A percentile compares a stretch with the other conserved stretches of the same genome.
phyloP scores from a whole-genome alignment of 2,797 vertebrate genomes.

The Vespertilio murinus region DNA sequence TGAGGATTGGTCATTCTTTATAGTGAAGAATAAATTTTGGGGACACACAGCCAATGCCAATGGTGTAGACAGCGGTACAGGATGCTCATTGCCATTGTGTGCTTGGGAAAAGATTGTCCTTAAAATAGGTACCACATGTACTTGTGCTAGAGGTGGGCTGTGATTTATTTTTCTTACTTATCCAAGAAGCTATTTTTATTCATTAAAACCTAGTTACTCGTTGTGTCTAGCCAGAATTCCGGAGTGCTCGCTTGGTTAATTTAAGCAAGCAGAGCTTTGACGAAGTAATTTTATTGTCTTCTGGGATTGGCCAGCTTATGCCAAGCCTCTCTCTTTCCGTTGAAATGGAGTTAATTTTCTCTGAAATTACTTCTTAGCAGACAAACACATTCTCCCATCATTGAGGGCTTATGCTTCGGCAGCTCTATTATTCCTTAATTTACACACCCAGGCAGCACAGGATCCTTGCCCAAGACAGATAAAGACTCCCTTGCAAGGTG shows the following conservation, averaged over 20 bases:
- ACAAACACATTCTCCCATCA: slow-evolving; percentile 89
- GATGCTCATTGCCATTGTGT: fast-evolving
- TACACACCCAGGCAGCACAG: slow-evolving; percentile 81
- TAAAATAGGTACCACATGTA: not conserved
- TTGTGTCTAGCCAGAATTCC: slow-evolving; percentile 85
- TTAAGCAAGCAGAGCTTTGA: slow-evolving; percentile 88
- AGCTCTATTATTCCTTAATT: slow-evolving; percentile 88
- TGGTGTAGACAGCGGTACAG: fast-evolving
- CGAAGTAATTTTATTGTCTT: slow-evolving; percentile 88
- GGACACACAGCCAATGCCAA: not conserved
- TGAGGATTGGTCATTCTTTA: not conserved
- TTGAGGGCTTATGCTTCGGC: slow-evolving; percentile 84
- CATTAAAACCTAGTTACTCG: slow-evolving; percentile 86
- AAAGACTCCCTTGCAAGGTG: slow-evolving; percentile 76
- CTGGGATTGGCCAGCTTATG: slow-evolving; percentile 87
- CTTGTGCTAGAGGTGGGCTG: slow-evolving; percentile 52
- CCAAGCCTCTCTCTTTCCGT: slow-evolving; percentile 86
- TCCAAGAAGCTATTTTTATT: slow-evolving; percentile 86
- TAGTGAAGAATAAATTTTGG: not conserved
- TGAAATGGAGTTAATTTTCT: slow-evolving; percentile 90
- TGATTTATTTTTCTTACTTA: slow-evolving; percentile 81
- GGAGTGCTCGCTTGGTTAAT: slow-evolving; percentile 87
- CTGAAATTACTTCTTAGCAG: slow-evolving; percentile 90
- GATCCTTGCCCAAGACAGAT: slow-evolving; percentile 81
- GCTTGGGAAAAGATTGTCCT: slow-evolving; percentile 28